Conservation (phyloP, 2,113 vertebrate genomes). For the Sus scrofa region T2T-Sscrofa CM000824.6:193414001-193414500, state of each 20-base stretch:
- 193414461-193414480: too few species aligned
- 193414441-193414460: too few species aligned
- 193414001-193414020: background rate
- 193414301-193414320: background rate
- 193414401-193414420: background rate
- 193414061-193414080: conserved; percentile 41
- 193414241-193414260: conserved; percentile 1
- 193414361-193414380: conserved; percentile 30
- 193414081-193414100: background rate
- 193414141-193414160: background rate
- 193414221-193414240: conserved; percentile 2
- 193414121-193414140: background rate
- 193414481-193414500: too few species aligned
- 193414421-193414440: too few species aligned
- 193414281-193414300: background rate
- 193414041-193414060: background rate
- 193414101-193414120: background rate
- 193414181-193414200: background rate
- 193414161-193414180: background rate
- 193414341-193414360: background rate
- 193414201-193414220: background rate
- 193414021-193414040: conserved; percentile 22
- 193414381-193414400: conserved; percentile 60
- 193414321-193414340: background rate
- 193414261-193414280: background rate